Conservation (phyloP, 2,888 invertebrate genomes). For the Melipona beecheii region DNA sequence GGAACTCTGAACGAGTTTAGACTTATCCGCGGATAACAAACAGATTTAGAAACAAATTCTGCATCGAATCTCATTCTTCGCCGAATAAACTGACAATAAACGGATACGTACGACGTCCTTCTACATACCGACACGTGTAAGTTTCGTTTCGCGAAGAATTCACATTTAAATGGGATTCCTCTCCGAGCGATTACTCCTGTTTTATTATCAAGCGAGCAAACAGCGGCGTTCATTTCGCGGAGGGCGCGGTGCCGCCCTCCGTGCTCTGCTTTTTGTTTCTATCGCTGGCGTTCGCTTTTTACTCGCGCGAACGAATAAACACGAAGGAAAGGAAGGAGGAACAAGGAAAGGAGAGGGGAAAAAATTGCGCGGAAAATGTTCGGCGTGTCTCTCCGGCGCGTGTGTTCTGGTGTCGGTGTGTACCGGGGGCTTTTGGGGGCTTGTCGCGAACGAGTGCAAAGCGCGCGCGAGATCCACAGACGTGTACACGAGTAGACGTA, state of each 20-base stretch:
- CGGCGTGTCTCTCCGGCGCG: not conserved
- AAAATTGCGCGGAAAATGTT: slow-evolving; percentile 15
- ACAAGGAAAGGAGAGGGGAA: not conserved
- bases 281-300: too few relatives aligned
- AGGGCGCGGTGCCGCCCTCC: not conserved
- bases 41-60: too few relatives aligned
- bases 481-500: not conserved
- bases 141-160: not conserved
- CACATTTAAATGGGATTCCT: not conserved
- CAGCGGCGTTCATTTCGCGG: not conserved
- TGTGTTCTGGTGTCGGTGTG: not conserved
- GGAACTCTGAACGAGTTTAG: too few relatives aligned
- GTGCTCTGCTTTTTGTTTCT: not conserved
- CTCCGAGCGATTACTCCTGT: not conserved
- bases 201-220: not conserved
- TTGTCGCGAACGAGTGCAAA: not conserved
- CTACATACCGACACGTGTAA: not conserved
- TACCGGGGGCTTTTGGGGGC: slow-evolving; percentile 2
- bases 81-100: too few relatives aligned
- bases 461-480: not conserved
- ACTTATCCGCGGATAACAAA: too few relatives aligned
- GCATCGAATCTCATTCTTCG: too few relatives aligned
- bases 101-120: too few relatives aligned
- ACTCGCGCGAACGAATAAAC: not conserved
- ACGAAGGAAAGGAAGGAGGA: not conserved